Conservation (phyloP, 2,888 invertebrate genomes). For the Hoplodrina blanda region DNA sequence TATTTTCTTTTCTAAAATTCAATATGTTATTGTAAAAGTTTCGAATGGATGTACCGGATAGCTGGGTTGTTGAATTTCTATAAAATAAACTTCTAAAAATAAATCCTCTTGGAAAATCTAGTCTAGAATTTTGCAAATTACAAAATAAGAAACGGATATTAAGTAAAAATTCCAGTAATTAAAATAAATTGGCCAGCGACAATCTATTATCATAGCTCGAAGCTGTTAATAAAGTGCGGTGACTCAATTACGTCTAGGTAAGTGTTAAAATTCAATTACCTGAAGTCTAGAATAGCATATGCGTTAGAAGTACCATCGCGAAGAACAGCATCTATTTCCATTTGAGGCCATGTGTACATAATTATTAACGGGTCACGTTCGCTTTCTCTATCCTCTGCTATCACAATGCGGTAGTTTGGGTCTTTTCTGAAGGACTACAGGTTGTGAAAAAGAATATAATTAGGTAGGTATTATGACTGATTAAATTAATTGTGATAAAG, state of each 20-base stretch:
- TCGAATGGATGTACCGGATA: too few relatives aligned
- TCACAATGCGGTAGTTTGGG: constrained; percentile 92
- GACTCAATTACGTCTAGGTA: neutral
- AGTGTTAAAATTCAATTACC: constrained; percentile 81
- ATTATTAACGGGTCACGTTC: constrained; percentile 93
- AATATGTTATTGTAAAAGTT: too few relatives aligned
- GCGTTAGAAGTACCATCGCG: constrained; percentile 93
- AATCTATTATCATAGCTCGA: too few relatives aligned
- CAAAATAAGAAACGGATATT: too few relatives aligned
- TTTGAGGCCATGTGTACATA: constrained; percentile 95
- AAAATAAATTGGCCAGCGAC: neutral
- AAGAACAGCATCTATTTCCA: constrained; percentile 94
- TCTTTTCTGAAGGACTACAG: constrained; percentile 82
- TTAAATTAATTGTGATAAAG: neutral
- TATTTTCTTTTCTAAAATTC: too few relatives aligned
- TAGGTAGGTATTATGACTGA: neutral
- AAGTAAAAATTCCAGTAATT: too few relatives aligned
- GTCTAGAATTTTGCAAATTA: too few relatives aligned
- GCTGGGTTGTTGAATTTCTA: too few relatives aligned
- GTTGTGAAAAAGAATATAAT: constrained; percentile 9
- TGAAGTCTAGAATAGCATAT: constrained; percentile 94
- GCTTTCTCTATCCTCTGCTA: constrained; percentile 93
- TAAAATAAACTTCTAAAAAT: too few relatives aligned
- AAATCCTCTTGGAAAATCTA: too few relatives aligned
- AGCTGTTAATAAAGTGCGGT: too few relatives aligned